Evolutionary conservation across 1,140 invertebrate genomes (phyloP).

Genomic region (Saccostrea glomerata): DNA sequence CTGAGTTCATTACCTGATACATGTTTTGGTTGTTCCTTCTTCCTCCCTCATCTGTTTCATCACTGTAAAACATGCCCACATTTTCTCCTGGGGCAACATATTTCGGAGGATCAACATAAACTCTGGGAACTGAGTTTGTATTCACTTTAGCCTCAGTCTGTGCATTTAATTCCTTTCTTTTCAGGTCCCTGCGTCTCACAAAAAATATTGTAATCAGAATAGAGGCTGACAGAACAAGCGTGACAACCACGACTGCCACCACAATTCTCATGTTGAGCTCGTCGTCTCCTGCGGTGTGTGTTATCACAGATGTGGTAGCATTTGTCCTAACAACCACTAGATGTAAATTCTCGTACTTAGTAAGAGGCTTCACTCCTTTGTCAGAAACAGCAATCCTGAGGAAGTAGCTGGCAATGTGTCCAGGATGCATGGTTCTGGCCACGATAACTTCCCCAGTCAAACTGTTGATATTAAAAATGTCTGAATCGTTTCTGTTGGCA

Average conservation of each 20-base stretch:
- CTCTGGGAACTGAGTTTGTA: not conserved
- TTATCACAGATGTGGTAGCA: slow-evolving; percentile 31
- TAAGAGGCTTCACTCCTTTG: slow-evolving; percentile 49
- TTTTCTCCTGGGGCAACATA: slow-evolving; percentile 33
- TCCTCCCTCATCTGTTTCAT: not conserved
- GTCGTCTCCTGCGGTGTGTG: slow-evolving; percentile 32
- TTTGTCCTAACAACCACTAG: slow-evolving; percentile 49
- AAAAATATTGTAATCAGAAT: slow-evolving; percentile 63
- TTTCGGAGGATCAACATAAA: not conserved
- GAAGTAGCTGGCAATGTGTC: slow-evolving; percentile 54
- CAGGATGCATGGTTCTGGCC: slow-evolving; percentile 53
- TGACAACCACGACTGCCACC: slow-evolving; percentile 64
- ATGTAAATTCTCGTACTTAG: slow-evolving; percentile 37
- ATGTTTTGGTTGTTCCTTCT: slow-evolving; percentile 45
- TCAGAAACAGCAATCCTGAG: slow-evolving; percentile 60
- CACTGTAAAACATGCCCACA: slow-evolving; percentile 28
- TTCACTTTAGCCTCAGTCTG: not conserved
- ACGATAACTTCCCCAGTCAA: slow-evolving; percentile 60
- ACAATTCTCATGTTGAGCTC: slow-evolving; percentile 61
- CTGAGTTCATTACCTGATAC: slow-evolving; percentile 36
- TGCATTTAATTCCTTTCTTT: slow-evolving; percentile 49
- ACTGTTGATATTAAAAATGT: slow-evolving; percentile 61
- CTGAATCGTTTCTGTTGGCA: slow-evolving; percentile 60
- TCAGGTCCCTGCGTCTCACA: slow-evolving; percentile 61
- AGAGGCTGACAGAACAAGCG: slow-evolving; percentile 59